These are phyloP conservation scores for Trichechus manatus DNA, from an alignment of 2,113 vertebrate genomes.

Conservation along the genomic window DNA sequence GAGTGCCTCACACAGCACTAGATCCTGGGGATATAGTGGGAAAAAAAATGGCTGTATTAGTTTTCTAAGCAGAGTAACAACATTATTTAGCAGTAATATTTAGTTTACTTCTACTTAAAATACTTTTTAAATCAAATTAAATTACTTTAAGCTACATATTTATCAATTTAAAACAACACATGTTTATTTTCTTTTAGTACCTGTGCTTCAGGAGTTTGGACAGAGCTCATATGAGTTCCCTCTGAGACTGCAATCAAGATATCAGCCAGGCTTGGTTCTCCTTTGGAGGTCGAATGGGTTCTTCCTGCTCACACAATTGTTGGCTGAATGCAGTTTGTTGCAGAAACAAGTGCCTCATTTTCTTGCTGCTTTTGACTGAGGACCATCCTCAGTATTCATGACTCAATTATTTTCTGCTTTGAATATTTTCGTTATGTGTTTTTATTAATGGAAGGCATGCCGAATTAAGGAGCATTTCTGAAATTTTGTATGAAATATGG, in stretches of 20 bases:
- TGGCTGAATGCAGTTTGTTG: neutral
- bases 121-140: neutral
- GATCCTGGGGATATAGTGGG: neutral
- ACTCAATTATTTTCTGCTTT: too few species aligned
- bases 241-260: neutral
- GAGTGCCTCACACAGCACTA: neutral
- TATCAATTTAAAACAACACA: neutral
- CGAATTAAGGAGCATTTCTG: too few species aligned
- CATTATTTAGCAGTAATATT: neutral
- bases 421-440: too few species aligned
- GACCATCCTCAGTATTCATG: neutral
- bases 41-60: neutral
- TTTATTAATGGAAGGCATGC: too few species aligned
- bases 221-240: neutral
- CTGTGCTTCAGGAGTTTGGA: neutral
- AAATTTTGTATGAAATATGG: too few species aligned
- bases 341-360: neutral
- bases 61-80: neutral
- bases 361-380: neutral
- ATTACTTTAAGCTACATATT: neutral
- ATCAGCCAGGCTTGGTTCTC: neutral
- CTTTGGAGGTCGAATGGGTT: neutral
- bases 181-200: neutral
- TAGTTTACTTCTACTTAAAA: neutral
- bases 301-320: neutral